Percentiles rank a stretch among this genome's conserved stretches.
Evolutionary conservation across 1,140 invertebrate species (phyloP).

Genomic region (Trachelipus rathkii): DNA sequence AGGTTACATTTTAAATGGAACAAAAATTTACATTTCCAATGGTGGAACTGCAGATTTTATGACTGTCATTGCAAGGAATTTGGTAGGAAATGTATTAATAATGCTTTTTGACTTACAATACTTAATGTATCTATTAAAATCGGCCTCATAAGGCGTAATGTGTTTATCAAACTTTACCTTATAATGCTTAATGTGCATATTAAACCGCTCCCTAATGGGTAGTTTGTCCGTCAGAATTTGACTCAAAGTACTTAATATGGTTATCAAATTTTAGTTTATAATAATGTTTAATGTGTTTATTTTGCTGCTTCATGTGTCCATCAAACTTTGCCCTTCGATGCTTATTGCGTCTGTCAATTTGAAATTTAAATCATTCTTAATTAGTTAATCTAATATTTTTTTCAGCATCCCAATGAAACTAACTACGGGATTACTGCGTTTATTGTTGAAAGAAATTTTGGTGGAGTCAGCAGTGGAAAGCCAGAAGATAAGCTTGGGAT

Average conservation of each 20-base stretch:
- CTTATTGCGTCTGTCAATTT: no score
- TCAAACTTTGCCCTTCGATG: no score
- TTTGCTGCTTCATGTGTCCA: no score
- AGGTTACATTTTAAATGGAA: conserved; percentile 91
- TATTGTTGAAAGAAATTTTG: conserved; percentile 92
- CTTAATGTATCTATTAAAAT: no score
- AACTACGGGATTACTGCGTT: conserved; percentile 76
- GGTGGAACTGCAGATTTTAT: conserved; percentile 95
- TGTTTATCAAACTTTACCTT: background rate
- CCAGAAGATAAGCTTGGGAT: conserved; percentile 99
- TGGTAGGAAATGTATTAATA: conserved; percentile 58
- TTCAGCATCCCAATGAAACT: conserved; percentile 18
- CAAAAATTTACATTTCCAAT: conserved; percentile 99
- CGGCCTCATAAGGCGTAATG: background rate
- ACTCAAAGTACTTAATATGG: no score
- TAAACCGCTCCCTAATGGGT: background rate
- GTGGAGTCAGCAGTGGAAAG: conserved; percentile 86
- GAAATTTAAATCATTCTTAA: no score
- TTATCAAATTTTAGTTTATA: no score
- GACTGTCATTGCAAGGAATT: conserved; percentile 95
- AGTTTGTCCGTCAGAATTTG: background rate
- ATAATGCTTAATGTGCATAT: background rate
- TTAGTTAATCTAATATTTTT: no score
- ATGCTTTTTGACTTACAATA: no score
- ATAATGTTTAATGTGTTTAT: no score